Evolutionary conservation across 2,113 vertebrate genomes (phyloP).

Genomic region (Thunnus thynnus): DNA sequence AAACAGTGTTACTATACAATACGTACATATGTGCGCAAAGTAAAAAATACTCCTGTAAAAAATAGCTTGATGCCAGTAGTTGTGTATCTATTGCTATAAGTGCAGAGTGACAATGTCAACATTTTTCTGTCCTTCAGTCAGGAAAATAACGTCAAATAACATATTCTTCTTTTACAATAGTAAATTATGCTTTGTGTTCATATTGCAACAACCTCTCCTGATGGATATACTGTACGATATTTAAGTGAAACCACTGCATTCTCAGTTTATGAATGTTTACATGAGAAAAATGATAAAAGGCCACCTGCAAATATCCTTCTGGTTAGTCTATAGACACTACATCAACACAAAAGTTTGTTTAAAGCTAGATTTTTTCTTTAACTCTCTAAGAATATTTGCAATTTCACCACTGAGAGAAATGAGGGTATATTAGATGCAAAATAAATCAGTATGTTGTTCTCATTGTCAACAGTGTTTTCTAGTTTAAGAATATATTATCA

Average conservation of each 20-base stretch:
- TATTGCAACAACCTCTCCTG: background rate
- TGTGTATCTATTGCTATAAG: background rate
- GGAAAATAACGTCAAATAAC: background rate
- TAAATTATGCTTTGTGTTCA: background rate
- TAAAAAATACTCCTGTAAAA: background rate
- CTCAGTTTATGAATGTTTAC: background rate
- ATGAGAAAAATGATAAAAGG: background rate
- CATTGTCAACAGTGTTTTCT: background rate
- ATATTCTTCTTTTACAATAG: background rate
- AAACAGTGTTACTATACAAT: background rate
- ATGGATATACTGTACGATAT: background rate
- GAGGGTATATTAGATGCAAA: background rate
- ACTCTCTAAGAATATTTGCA: too few species aligned
- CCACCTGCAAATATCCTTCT: background rate
- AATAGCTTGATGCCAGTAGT: background rate
- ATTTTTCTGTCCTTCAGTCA: background rate
- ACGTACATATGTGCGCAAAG: background rate
- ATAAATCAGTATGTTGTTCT: background rate
- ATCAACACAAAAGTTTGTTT: background rate
- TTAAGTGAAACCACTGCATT: background rate
- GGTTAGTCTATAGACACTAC: too few species aligned
- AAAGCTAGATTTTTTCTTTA: background rate
- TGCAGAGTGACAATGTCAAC: background rate
- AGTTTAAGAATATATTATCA: background rate
- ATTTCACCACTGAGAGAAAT: background rate